These are phyloP conservation scores for Drosophila kepulauana DNA, from an alignment of 1,140 invertebrate species.

Conservation along the genomic window DNA sequence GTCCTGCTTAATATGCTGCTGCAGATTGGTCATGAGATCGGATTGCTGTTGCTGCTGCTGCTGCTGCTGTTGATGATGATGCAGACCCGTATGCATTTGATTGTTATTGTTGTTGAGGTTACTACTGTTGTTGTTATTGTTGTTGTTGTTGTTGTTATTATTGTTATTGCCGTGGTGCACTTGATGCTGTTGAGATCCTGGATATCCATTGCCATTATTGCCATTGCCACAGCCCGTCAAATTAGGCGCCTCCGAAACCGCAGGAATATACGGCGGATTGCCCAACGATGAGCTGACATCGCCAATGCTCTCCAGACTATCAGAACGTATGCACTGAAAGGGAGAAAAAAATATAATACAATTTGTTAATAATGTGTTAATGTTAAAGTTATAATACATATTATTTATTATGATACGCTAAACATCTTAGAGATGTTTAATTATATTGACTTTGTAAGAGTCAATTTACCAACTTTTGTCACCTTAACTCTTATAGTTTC, in stretches of 20 bases:
- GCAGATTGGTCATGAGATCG: constrained; percentile 80
- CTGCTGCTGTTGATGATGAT: constrained; percentile 68
- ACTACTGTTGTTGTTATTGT: constrained; percentile 49
- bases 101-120: constrained; percentile 71
- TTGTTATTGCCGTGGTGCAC: constrained; percentile 37
- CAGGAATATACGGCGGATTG: constrained; percentile 79
- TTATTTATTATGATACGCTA: too few species aligned
- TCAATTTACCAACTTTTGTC: too few species aligned
- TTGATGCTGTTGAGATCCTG: constrained; percentile 72
- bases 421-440: too few species aligned
- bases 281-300: constrained; percentile 79
- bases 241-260: constrained; percentile 62
- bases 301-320: constrained; percentile 83
- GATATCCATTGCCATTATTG: constrained; percentile 48
- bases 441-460: too few species aligned
- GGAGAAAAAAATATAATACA: neutral
- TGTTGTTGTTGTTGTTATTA: constrained; percentile 52
- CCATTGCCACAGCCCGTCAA: constrained; percentile 43
- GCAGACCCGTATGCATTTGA: constrained; percentile 72
- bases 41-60: constrained; percentile 80
- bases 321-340: constrained; percentile 77
- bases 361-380: too few species aligned
- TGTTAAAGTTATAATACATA: too few species aligned
- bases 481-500: neutral
- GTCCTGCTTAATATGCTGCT: constrained; percentile 88